Evolutionary conservation across 2,888 invertebrate species (phyloP), one percentile per base, ranked within the genome.

Genomic region (Andrena marginata): DNA sequence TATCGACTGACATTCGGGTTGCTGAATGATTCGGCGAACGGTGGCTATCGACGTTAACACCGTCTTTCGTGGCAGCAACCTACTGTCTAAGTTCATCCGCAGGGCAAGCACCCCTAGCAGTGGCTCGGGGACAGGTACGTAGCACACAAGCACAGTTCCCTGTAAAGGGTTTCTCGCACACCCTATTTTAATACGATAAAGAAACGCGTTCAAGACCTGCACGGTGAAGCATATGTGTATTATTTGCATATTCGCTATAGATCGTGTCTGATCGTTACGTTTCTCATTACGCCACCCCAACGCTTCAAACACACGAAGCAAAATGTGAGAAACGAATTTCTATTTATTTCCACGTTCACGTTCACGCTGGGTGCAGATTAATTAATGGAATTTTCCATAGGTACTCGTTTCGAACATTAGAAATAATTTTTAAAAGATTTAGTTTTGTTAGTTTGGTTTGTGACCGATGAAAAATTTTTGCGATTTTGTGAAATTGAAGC

Each of bases 61-160:
- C 77, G 84, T 81, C 80, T 77, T 82, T 84, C 87, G 72, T 67
- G 65, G 76, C 79, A 69, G 82, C 86, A 87, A 77, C 78, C 82
- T 80, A 87, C 89, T 87, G 86, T 84, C 89, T 90, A 89, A 88
- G 88, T 86, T 91, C 87, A 91, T 90, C 89, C 86, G 84, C 87
- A 90, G 92, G 92, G 92, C 93, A 92, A 90, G 89, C 91, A 93
- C 92, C 93, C 92, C 90, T 90, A 89, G 88, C 87, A 87, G 88
- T 87, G 89, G 90, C 90, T 92, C 92, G 90, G 77, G 56, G 64
- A 67, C 92, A 92, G 92, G 91, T 90, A 91, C 91, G 92, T 91
- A 89, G 79, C 87, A 79, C 69, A 78, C 60, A 72, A 62, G 72
- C 65, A 72, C 71, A 62, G 62, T 59, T 67, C 89, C 87, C 87